These are phyloP conservation scores for Sinocyclocheilus grahami DNA, from an alignment of 2,113 vertebrate species.

Conservation along the genomic window DNA sequence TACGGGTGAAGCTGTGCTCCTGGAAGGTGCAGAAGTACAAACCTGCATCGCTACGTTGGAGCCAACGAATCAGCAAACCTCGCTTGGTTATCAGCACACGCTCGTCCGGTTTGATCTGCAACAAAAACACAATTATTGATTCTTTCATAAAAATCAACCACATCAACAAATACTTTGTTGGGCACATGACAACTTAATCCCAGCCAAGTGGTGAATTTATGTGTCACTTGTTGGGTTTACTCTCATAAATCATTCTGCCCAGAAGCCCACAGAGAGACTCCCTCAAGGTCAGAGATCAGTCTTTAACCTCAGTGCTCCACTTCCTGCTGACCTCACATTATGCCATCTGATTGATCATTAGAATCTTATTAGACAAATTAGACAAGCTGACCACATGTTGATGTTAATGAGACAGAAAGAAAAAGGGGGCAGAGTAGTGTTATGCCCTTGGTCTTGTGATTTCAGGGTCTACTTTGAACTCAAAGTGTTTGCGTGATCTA, in stretches of 20 bases:
- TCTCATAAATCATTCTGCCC: slow-evolving; percentile 52
- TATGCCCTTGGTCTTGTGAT: slow-evolving; percentile 33
- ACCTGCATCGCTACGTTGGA: slow-evolving; percentile 84
- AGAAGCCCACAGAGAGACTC: slow-evolving; percentile 36
- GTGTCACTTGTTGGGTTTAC: slow-evolving; percentile 47
- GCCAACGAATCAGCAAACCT: slow-evolving; percentile 89
- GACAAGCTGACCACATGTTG: slow-evolving; percentile 31
- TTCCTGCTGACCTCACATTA: slow-evolving; percentile 56
- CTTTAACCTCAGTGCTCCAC: slow-evolving; percentile 48
- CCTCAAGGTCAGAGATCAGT: slow-evolving; percentile 50
- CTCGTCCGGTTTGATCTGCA: slow-evolving; percentile 87
- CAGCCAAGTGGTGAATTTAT: not conserved
- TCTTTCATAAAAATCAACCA: not conserved
- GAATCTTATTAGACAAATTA: slow-evolving; percentile 33
- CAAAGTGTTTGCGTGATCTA: not conserved
- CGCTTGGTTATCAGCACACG: slow-evolving; percentile 87
- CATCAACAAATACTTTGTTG: not conserved
- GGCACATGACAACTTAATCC: not conserved
- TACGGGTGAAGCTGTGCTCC: slow-evolving; percentile 90
- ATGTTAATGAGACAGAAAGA: slow-evolving; percentile 3
- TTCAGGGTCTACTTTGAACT: not conserved
- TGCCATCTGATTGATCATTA: slow-evolving; percentile 51
- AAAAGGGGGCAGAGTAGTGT: not conserved
- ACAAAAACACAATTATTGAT: not conserved
- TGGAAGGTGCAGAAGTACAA: slow-evolving; percentile 89